Conservation (phyloP, 2,113 vertebrate species). For the Plotosus lineatus region DNA sequence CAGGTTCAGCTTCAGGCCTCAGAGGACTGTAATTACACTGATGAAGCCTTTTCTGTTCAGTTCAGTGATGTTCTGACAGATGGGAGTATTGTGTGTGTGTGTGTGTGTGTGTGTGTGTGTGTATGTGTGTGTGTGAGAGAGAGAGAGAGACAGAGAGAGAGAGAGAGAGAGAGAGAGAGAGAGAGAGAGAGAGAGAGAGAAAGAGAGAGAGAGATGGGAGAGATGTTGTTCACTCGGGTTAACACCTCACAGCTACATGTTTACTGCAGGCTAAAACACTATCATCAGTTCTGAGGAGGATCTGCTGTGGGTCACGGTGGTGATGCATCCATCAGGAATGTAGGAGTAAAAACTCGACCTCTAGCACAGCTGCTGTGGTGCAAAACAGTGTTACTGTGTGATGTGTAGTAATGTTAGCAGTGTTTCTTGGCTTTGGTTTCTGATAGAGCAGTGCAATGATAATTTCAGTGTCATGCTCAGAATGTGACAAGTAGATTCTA, state of each 20-base stretch:
- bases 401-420: no score
- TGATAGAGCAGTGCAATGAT: background rate
- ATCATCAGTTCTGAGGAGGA: conserved; percentile 45
- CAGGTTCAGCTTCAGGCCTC: conserved; percentile 13
- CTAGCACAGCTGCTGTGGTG: background rate
- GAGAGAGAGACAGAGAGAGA: background rate
- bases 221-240: conserved; percentile 18
- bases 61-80: conserved; percentile 24
- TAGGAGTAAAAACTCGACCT: background rate
- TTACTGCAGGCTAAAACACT: conserved; percentile 36
- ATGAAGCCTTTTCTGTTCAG: conserved; percentile 32
- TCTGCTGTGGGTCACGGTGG: conserved; percentile 32
- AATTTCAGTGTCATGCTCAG: no score
- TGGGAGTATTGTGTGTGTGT: background rate
- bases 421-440: background rate
- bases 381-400: background rate
- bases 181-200: background rate
- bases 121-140: background rate
- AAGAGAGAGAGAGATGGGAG: background rate
- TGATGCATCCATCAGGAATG: conserved; percentile 2
- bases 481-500: no score
- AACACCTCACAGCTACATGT: conserved; percentile 21
- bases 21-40: conserved; percentile 33
- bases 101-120: conserved; percentile 12
- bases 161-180: background rate